Evolutionary conservation across 2,888 invertebrate species (phyloP).

Genomic region (Trypoxylon attenuatum): DNA sequence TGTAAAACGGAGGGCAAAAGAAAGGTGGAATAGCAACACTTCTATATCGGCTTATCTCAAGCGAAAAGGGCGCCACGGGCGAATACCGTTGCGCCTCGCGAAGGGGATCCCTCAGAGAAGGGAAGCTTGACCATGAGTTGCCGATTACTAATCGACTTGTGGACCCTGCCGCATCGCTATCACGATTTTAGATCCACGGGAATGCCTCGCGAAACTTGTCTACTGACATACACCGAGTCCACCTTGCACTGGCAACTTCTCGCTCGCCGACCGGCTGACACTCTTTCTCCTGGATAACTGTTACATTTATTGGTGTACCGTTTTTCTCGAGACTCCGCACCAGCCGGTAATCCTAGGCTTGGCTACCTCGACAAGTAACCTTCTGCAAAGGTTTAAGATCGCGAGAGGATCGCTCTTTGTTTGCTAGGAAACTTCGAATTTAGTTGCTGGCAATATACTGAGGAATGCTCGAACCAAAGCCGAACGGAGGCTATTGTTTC

Average conservation of each 20-base stretch:
- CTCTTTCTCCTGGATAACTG: background rate
- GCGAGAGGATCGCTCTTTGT: no score
- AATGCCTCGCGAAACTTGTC: conserved; percentile 39
- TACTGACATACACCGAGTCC: conserved; percentile 15
- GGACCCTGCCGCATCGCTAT: conserved; percentile 37
- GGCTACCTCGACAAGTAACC: no score
- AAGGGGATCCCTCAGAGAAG: conserved; percentile 44
- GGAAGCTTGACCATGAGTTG: conserved; percentile 45
- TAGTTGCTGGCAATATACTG: no score
- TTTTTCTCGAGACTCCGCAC: conserved; percentile 2
- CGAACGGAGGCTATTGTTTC: no score
- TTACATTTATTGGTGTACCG: no score
- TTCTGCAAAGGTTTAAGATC: no score
- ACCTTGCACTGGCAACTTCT: conserved; percentile 18
- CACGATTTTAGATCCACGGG: conserved; percentile 48
- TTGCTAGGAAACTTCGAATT: no score
- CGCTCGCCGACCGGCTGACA: background rate
- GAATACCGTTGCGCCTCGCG: conserved; percentile 52
- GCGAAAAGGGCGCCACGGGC: conserved; percentile 26
- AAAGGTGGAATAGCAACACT: conserved; percentile 27
- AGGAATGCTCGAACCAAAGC: no score
- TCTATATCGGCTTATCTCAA: conserved; percentile 34
- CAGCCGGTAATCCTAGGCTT: no score
- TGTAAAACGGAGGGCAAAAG: conserved; percentile 6
- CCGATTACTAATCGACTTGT: conserved; percentile 39